Base-by-base conservation (phyloP, 2,113 vertebrate genomes). In the Pterocles gutturalis region DNA sequence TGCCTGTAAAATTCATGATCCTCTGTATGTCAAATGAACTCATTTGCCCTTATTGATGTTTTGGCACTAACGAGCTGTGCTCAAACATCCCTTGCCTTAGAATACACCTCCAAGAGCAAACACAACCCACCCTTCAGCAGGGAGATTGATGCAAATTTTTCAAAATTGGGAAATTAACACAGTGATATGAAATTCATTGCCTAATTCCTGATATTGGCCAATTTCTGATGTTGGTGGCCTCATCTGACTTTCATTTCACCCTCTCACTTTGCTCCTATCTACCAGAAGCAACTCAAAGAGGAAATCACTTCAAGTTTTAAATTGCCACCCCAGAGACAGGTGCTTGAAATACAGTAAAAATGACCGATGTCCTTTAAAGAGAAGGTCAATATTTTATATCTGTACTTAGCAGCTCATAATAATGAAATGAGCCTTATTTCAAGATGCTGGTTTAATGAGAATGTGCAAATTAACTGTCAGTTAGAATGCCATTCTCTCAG, bases 301-400 rank as follows among this genome's bases (percentile, higher is more conserved):
- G 60, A 83, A 87, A 82, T 67, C 18, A 25, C 45, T 53, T 83
- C 36, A 53, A 75, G 80, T 79, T 95, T 91, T 87, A 75, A 94
- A 91, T n/a, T 49, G 33, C n/a, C 57, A 28, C 36, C 57, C 46
- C 46, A 83, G 83, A 95, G 57, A 79, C 24, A 89, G 45, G 24
- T 53, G 57, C 53, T 79, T 51, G 34, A 64, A 94, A 87, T 84
- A 12, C 48, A 61, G 41, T 91, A 72, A 93, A 94, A 95, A 71
- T 72, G 61, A 83, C 65, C 2, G 0, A 79, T 79, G 83, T 79
- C 61, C 73, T 85, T 76, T 89, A 79, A 55, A 92, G 84, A 70
- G 58, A 96, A 95, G 93, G 89, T 93, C 77, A 87, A 5, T 94
- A 96, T 91, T 96, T 97, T 94, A 93, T 87, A 91, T 58, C 81